Evolutionary conservation across 2,113 vertebrate species (phyloP).

Genomic region (Microcebus jonahi): DNA sequence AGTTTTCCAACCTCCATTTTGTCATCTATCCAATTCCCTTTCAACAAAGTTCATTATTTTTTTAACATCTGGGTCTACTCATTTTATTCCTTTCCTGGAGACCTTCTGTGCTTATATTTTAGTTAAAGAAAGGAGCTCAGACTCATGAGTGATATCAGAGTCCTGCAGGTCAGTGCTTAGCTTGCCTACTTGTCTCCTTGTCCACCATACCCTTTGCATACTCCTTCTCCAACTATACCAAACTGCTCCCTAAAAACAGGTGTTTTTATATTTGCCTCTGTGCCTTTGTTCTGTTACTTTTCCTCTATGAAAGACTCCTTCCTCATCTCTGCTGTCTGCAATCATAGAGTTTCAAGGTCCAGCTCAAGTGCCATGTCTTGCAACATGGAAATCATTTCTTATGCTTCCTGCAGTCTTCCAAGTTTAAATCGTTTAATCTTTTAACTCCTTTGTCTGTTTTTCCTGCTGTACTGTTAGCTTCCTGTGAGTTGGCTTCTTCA

Average conservation of each 20-base stretch:
- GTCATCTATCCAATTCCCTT: background rate
- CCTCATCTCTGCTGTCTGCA: background rate
- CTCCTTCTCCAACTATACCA: background rate
- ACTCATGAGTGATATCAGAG: background rate
- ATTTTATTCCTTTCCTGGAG: background rate
- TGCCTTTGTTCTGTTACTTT: background rate
- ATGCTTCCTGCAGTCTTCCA: background rate
- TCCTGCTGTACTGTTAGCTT: background rate
- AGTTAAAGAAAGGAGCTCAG: background rate
- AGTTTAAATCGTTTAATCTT: background rate
- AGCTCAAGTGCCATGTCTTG: background rate
- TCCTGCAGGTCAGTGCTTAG: background rate
- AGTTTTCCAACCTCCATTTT: background rate
- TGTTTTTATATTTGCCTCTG: background rate
- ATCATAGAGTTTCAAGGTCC: background rate
- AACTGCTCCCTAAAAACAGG: background rate
- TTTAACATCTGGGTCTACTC: background rate
- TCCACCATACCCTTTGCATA: background rate
- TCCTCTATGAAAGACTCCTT: background rate
- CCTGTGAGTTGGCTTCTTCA: background rate
- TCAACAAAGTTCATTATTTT: background rate
- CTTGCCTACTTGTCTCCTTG: background rate
- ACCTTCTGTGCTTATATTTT: background rate
- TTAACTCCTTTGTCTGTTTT: background rate
- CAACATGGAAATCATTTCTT: background rate